Evolutionary conservation across 2,888 invertebrate genomes (phyloP), one percentile per base, ranked within the genome.

Genomic region (Phalera bucephala): DNA sequence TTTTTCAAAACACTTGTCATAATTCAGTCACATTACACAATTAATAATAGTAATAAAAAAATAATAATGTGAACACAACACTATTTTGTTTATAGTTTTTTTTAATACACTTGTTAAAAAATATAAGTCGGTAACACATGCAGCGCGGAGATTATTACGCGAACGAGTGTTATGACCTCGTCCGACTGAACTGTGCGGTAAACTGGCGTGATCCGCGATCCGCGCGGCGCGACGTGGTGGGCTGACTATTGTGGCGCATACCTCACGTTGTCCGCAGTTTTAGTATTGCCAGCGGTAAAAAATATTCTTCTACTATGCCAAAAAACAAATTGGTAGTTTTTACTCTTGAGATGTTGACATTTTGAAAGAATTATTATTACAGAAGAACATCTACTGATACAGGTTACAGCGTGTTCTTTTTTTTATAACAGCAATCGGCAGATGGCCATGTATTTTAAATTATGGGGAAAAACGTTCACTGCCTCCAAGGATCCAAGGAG

Each of bases 1-100:
- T 88, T 89, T 68, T 90, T 90, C 55, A 89, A 77, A 55, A 89
- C 90, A 90, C 90, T 88, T 49, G 88, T 89, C 90, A 89, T 88
- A 72, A 71, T 62, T 55, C 31, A 34, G 61, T 70, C 81, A 87
- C 86, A 83, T 78, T 64, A 80, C 84, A 85, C 76, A 72, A 67
- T 41, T 38, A 33, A 36, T 40, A 33, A 38, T 47, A 44, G 33
- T 35, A 12, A n/a, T n/a, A n/a, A n/a, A n/a, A n/a, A n/a, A n/a
- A n/a, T n/a, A n/a, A n/a, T n/a, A n/a, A n/a, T n/a, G 33, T 32
- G 31, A 45, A 31, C 58, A 58, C 55, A 48, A 29, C 52, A 58
- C 58, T 54, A 11, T 17, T 19, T 29, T 38, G 33, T 35, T 42
- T 43, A 60, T 56, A 56, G 31, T 39, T 32, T 35, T 8, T 37